Conservation (phyloP, 2,797 vertebrate species). For the Amblyopsis hoosieri region DNA sequence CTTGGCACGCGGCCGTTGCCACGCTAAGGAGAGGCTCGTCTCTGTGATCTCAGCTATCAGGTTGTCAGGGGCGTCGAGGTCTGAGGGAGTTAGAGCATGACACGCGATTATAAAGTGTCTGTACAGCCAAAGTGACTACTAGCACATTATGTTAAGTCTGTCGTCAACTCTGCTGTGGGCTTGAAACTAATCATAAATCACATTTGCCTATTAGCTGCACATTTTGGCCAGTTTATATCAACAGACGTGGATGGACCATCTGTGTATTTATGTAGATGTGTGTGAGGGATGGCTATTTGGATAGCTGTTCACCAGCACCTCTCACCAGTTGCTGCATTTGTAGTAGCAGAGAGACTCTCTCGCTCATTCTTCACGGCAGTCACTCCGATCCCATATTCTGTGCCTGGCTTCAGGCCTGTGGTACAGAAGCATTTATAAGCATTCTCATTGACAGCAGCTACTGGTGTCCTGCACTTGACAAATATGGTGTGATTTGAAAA, state of each 20-base stretch:
- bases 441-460: too few species aligned
- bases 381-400: conserved; percentile 93
- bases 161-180: conserved; percentile 6
- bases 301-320: conserved; percentile 24
- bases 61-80: conserved; percentile 87
- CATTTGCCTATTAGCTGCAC: conserved; percentile 5
- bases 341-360: conserved; percentile 89
- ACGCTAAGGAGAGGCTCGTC: conserved; percentile 81
- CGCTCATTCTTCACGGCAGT: conserved; percentile 88
- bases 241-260: conserved; percentile 3
- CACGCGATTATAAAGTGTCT: too few species aligned
- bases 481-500: too few species aligned
- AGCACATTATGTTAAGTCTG: background rate
- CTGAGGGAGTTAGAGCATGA: conserved; percentile 58
- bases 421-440: background rate
- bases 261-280: conserved; percentile 19
- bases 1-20: conserved; percentile 86
- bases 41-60: conserved; percentile 79
- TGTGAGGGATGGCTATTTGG: conserved; percentile 24
- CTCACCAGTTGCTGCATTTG: conserved; percentile 92
- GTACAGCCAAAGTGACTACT: background rate
- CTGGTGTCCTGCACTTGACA: too few species aligned
- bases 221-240: conserved; percentile 24
- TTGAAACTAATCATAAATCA: conserved; percentile 20
- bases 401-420: conserved; percentile 88